Base-by-base conservation (phyloP, 53 echinoderm and acorn worm species). In the Antedon mediterranea region DNA sequence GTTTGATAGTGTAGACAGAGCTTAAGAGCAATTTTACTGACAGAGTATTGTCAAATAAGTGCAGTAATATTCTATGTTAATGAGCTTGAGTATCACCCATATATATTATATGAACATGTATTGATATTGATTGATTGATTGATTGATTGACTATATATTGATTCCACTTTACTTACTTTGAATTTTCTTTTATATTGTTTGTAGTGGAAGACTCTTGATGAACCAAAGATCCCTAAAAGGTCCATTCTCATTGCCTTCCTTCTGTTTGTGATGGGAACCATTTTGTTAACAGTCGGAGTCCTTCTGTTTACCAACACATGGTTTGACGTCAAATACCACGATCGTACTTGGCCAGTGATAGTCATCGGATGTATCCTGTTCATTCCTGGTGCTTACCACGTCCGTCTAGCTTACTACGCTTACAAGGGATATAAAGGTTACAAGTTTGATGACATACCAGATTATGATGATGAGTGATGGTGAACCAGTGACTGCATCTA, bases 401-500 rank as follows among this genome's bases (percentile, higher is more conserved):
- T 98, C 30, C 77, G 98, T 28, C 80, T 98, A 32, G 98, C 98
- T 11, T n/a, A 85, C 73, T 98, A 98, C 28, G 98, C 98, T 0
- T 92, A 89, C 88, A 86, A 73, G 34, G 98, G 92, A 27, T 98
- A 92, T 33, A 74, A 72, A 71, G 98, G 98, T 0, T 98, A 90
- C 34, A 92, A 92, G 15, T 98, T 89, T 78, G 98, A 98, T 11
- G 98, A 98, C 57, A 98, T 98, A 32, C 98, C 98, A 0, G 98
- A 98, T 80, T 98, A 89, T 34, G 98, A 98, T 83, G 98, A 98
- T 76, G 90, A 76, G 28, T 0, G 71, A 31, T 76, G 33, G n/a
- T n/a, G n/a, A n/a, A n/a, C n/a, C n/a, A n/a, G n/a, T n/a, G n/a
- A n/a, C n/a, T n/a, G n/a, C n/a, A n/a, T n/a, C n/a, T n/a, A n/a